Evolutionary conservation across 2,113 vertebrate genomes (phyloP).

Genomic region (Elephas maximus): DNA sequence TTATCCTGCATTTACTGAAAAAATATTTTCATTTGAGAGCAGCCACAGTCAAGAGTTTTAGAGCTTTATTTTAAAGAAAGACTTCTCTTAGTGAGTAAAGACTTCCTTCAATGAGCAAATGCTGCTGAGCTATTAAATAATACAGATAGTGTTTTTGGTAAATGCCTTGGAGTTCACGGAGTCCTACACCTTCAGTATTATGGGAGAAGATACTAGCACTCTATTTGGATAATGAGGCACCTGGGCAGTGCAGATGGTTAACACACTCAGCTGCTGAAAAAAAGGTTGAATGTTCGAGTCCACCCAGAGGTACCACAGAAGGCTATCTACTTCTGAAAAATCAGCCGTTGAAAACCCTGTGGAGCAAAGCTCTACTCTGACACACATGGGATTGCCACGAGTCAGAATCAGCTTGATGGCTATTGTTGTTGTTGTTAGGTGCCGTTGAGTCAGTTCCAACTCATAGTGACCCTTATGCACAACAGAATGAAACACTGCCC

Average conservation of each 20-base stretch:
- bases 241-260: no score
- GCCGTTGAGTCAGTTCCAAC: no score
- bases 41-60: background rate
- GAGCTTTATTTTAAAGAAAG: background rate
- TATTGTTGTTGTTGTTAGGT: no score
- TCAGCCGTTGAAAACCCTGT: no score
- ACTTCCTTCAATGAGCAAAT: background rate
- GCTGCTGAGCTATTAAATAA: background rate
- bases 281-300: no score
- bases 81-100: background rate
- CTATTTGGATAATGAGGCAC: background rate
- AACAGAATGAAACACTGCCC: no score
- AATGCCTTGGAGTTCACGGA: background rate
- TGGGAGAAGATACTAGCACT: background rate
- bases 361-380: no score
- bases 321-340: no score
- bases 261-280: no score
- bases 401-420: background rate
- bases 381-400: background rate
- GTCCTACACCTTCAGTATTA: background rate
- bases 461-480: no score
- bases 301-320: no score
- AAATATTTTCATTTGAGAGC: background rate
- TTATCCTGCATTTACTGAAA: conserved; percentile 30
- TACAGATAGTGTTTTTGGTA: background rate